Evolutionary conservation across 2,888 invertebrate species (phyloP).

Genomic region (Conchocele bisecta): DNA sequence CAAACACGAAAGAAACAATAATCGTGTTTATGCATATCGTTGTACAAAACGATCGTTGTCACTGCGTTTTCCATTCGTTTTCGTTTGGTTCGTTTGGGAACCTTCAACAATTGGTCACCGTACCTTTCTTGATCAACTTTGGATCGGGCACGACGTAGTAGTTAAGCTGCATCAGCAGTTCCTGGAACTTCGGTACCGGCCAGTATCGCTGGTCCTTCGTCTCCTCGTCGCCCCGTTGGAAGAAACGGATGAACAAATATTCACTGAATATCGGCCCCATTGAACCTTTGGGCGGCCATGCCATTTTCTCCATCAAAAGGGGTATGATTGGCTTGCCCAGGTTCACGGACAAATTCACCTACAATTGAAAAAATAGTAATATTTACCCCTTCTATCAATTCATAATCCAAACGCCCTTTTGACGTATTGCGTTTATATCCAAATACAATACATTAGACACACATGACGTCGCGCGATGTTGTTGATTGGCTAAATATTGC

Average conservation of each 20-base stretch:
- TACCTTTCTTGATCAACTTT: slow-evolving; percentile 63
- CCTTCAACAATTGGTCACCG: slow-evolving; percentile 2
- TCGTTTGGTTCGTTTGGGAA: not conserved
- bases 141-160: slow-evolving; percentile 71
- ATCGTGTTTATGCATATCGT: too few species aligned
- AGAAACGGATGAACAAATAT: slow-evolving; percentile 79
- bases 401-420: too few species aligned
- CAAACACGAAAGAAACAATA: too few species aligned
- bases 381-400: too few species aligned
- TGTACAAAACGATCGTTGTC: too few species aligned
- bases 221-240: slow-evolving; percentile 67
- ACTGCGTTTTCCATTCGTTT: too few species aligned
- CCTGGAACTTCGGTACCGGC: slow-evolving; percentile 77
- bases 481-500: too few species aligned
- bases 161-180: slow-evolving; percentile 79
- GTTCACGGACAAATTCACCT: slow-evolving; percentile 79
- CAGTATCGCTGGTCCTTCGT: slow-evolving; percentile 74
- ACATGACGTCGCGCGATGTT: too few species aligned
- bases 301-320: slow-evolving; percentile 78
- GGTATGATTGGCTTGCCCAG: slow-evolving; percentile 80
- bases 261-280: slow-evolving; percentile 82
- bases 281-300: slow-evolving; percentile 80
- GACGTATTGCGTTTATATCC: too few species aligned
- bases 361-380: too few species aligned
- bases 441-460: too few species aligned